phyloP scores from a whole-genome alignment of 2,888 invertebrate species.

The Apamea crenata region DNA sequence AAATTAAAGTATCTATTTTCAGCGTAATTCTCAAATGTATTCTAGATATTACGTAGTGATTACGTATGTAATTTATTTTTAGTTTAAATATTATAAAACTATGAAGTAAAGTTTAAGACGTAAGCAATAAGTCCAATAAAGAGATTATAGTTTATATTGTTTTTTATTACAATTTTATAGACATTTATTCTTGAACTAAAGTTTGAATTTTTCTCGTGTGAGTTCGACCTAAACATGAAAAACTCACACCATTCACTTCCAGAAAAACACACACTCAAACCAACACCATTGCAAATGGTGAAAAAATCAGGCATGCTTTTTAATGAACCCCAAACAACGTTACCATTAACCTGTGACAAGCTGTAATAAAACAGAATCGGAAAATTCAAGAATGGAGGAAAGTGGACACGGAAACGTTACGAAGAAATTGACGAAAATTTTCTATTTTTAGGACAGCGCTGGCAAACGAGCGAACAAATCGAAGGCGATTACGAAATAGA shows the following conservation, averaged over 20 bases:
- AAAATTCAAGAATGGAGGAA: conserved; percentile 12
- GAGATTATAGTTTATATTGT: conserved; percentile 60
- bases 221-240: background rate
- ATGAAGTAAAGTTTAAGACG: conserved; percentile 23
- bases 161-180: conserved; percentile 30
- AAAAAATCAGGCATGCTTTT: background rate
- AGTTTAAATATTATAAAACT: conserved; percentile 29
- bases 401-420: conserved; percentile 24
- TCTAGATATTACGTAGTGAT: conserved; percentile 45
- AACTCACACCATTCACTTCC: no score
- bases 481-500: conserved; percentile 61
- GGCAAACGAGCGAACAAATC: conserved; percentile 73
- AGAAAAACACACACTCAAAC: no score
- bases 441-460: conserved; percentile 87
- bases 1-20: conserved; percentile 13
- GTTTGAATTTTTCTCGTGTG: background rate
- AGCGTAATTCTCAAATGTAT: conserved; percentile 37
- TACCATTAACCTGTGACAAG: background rate
- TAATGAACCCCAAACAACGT: background rate
- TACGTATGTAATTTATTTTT: conserved; percentile 62
- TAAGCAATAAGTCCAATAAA: conserved; percentile 59
- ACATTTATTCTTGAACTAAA: background rate
- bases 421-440: conserved; percentile 75
- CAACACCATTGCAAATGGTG: background rate
- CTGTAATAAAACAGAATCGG: background rate